Evolutionary conservation across 2,797 vertebrate species (phyloP).

Genomic region (Rhinogobio ventralis): DNA sequence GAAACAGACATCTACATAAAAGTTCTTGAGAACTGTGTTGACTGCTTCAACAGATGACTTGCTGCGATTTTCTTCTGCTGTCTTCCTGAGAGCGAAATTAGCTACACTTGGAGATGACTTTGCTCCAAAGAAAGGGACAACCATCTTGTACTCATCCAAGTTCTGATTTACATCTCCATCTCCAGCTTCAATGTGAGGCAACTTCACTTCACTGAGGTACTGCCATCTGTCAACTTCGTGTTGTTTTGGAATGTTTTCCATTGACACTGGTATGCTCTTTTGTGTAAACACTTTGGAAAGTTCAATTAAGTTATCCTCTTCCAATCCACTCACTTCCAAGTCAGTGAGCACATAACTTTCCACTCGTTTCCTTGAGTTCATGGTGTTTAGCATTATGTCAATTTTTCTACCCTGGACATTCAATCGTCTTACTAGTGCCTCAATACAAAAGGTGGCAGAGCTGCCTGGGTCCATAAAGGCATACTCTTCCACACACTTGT

Average conservation of each 20-base stretch:
- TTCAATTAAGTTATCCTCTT: no score
- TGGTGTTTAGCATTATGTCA: constrained; percentile 43
- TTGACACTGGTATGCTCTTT: constrained; percentile 25
- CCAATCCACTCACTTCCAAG: no score
- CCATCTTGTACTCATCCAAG: no score
- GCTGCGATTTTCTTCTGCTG: not conserved
- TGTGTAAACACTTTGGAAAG: no score
- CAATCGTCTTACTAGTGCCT: constrained; percentile 18
- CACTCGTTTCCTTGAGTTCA: constrained; percentile 3
- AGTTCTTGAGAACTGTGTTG: not conserved
- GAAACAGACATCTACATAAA: not conserved
- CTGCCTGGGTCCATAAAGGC: constrained; percentile 42
- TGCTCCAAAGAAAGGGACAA: no score
- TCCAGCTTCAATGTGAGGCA: not conserved
- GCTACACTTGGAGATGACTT: no score
- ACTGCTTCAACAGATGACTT: not conserved
- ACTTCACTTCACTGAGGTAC: not conserved
- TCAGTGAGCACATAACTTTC: no score
- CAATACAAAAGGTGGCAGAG: constrained; percentile 37
- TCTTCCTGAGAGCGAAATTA: not conserved
- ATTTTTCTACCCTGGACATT: constrained; percentile 29
- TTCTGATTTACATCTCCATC: no score
- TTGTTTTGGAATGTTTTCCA: no score
- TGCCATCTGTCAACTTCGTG: constrained; percentile 7
- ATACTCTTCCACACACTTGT: not conserved